A percentile compares a stretch with the other conserved stretches of the same genome.
phyloP scores from a whole-genome alignment of 2,888 invertebrate species.

The Adelognathus sp. region DNA sequence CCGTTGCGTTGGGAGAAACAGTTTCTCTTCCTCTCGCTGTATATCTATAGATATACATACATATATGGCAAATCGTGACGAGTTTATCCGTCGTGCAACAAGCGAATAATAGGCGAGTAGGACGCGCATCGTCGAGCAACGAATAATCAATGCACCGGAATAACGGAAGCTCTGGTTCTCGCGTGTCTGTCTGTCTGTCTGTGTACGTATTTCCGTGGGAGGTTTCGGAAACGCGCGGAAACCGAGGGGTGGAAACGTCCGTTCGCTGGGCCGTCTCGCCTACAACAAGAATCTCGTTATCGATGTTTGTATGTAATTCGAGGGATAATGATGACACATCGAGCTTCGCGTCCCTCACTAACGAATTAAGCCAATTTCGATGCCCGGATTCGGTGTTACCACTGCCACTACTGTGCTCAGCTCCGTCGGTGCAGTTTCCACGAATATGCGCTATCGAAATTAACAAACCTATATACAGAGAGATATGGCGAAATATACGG shows the following conservation, averaged over 20 bases:
- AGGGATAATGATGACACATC: slow-evolving; percentile 60
- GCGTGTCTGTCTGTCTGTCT: no score
- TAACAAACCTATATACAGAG: not conserved
- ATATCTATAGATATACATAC: no score
- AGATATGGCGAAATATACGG: not conserved
- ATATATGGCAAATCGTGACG: slow-evolving; percentile 54
- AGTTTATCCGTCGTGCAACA: slow-evolving; percentile 59
- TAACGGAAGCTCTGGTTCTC: slow-evolving; percentile 60
- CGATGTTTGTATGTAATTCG: slow-evolving; percentile 60
- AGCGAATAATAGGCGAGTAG: slow-evolving; percentile 58
- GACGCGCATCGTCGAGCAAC: slow-evolving; percentile 57
- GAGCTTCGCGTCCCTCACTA: slow-evolving; percentile 48
- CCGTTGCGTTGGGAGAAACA: not conserved
- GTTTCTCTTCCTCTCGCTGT: not conserved
- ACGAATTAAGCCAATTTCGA: slow-evolving; percentile 58
- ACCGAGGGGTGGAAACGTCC: not conserved
- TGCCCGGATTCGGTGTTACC: slow-evolving; percentile 60
- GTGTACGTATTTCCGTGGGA: slow-evolving; percentile 39
- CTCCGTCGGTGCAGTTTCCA: not conserved
- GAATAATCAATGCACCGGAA: slow-evolving; percentile 63
- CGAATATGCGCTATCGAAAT: slow-evolving; percentile 7
- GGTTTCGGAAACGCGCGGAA: not conserved
- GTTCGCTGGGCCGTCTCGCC: slow-evolving; percentile 35
- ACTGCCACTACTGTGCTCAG: not conserved
- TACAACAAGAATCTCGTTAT: slow-evolving; percentile 56